A percentile compares a stretch with the other conserved stretches of the same genome.
Conservation (phyloP, 1,140 invertebrate genomes). For the Caenorhabditis latens region DNA sequence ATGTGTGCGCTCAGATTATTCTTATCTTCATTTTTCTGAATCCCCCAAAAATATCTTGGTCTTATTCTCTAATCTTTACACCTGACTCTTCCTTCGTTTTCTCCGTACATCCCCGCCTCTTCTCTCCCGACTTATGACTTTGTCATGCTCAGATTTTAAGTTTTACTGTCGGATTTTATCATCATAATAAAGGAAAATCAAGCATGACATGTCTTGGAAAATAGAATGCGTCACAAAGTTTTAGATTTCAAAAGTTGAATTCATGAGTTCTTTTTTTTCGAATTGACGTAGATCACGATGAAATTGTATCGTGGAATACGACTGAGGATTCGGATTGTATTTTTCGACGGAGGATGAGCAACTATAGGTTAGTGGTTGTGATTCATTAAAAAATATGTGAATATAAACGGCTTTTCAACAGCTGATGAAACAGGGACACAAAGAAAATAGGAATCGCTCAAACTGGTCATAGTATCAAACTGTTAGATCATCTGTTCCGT, state of each 20-base stretch:
- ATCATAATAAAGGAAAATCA: neutral
- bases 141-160: neutral
- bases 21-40: neutral
- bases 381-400: no score
- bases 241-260: neutral
- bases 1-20: conserved; percentile 37
- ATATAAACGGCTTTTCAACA: no score
- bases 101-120: conserved; percentile 10
- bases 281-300: neutral
- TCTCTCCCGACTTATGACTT: conserved; percentile 3
- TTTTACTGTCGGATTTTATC: neutral
- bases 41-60: neutral
- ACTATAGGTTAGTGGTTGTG: neutral
- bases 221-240: neutral
- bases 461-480: no score
- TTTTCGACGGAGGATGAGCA: neutral
- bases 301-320: neutral
- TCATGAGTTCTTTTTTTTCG: neutral
- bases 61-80: conserved; percentile 40
- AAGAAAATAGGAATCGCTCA: no score
- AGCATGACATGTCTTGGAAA: neutral
- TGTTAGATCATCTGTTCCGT: no score
- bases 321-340: no score
- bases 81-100: neutral
- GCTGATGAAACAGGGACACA: no score